Evolutionary conservation across 92 coral and sea anemone genomes (phyloP), one percentile per base, ranked within the genome.

Genomic region (Parazoanthus darwini): DNA sequence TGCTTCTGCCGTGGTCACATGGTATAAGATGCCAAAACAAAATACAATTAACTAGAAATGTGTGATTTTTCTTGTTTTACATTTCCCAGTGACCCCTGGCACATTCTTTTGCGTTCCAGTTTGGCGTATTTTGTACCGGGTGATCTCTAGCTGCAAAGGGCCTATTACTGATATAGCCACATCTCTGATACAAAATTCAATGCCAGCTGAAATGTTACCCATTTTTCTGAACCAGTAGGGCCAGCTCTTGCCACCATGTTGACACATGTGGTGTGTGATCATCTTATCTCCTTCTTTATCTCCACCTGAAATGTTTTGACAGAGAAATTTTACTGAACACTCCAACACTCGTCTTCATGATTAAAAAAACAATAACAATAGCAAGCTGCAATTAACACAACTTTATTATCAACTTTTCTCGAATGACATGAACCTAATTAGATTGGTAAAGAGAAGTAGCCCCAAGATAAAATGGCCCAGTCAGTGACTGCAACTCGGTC

Each of bases 141-240:
- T 29, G 33, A 29, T 29, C 33, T 29, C 33, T 29, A 29, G 33
- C 33, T 29, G 33, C 33, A 29, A 29, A 29, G 33, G 33, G 33
- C 33, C 33, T 29, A 29, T 29, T 29, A 2, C 50, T 29, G 33
- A 44, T 2, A 3, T 2, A 26, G 76, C 1, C 39, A 22, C 15
- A 26, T 25, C 23, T 72, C 48, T 74, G 39, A 75, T 29, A 58
- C 36, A 2, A 16, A 6, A n/a, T 43, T 7, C 20, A 33, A 16
- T 33, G 44, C 11, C 3, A 6, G 14, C 50, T 72, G 66, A 43
- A 75, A 23, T 67, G 88, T 78, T 87, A 95, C 99, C 99, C 95
- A 96, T 95, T 83, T 96, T 96, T 65, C 99, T 91, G 91, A 96
- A 96, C 99, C 99, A 96, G 91, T 96, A 96, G 5, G 99, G 99